Evolutionary conservation across 2,113 vertebrate species (phyloP), one percentile per base, ranked within the genome.

Genomic region (Trichomycterus rosablanca): DNA sequence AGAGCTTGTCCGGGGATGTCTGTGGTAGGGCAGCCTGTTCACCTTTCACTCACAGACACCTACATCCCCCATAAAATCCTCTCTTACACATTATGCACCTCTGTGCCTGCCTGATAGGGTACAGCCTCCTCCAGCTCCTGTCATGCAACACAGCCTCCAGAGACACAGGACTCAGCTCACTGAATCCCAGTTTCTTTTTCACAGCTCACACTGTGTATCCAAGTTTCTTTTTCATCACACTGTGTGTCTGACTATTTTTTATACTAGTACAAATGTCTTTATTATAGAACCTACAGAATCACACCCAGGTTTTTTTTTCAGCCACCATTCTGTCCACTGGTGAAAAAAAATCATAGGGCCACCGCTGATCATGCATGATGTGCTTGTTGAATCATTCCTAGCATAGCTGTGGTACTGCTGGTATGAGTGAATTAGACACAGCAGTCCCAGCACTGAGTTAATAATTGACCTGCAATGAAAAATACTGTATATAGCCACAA

Each of bases 21-120:
- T 35, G 28, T 39, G 39, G 42, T 16, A 26, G 24, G 11, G 12
- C 35, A 57, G 42, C 28, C 46, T 51, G 9, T 51, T 62, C 23
- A 10, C 10, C 49, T 5, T 4, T 32, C 49, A 9, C 7, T 34
- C 30, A 24, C 19, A 59, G 5, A 45, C 37, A 6, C 16, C 28
- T 24, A 32, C 11, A 30, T 5, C 28, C 16, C 48, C 39, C 46
- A 30, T 19, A 60, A 45, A 19, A 56, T 16, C 37, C 52, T 53
- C 46, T 34, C 49, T 40, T 46, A 35, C 57, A 57, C 26, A 51
- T 67, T 63, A 60, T 50, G 63, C 70, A 72, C 70, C 43, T 64
- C 55, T n/a, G 30, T 59, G 34, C 54, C 23, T 59, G 54, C 34
- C 67, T 70, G 35, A 67, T 26, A 51, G 14, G 40, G 59, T 55